Evolutionary conservation across 2,113 vertebrate species (phyloP), one percentile per base, ranked within the genome.

Genomic region (Sterna hirundo): DNA sequence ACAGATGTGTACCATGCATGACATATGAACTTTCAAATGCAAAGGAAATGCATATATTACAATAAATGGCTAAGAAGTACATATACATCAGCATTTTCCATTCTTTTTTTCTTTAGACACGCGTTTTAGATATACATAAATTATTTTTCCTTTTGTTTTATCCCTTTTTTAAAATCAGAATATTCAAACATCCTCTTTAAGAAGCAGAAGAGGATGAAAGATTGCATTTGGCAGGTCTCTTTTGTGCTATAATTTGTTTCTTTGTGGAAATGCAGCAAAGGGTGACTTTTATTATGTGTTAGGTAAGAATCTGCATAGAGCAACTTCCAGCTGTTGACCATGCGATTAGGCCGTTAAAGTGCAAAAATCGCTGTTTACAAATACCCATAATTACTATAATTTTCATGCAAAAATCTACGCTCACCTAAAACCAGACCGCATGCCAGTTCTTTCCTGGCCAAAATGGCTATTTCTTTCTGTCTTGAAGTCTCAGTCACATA

Each of bases 381-480:
- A 97, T 97, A 97, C 93, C 55, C 58, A 80, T 97, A 97, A 98
- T 97, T 97, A 91, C 79, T 95, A 57, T 95, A 96, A 97, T 96
- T 97, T 97, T 96, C 96, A 97, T 93, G 96, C 92, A 82, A 96
- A 90, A 97, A 94, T 83, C 94, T 89, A 71, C 32, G 17, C 71
- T 96, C 93, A 95, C 89, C 84, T 89, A 96, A 98, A 93, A 88
- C 75, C 83, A 88, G 86, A 90, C 93, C 46, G 12, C 96, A 95
- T 95, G 96, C 97, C 94, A 96, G 92, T 76, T 94, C 86, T 91
- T 93, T 77, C 52, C 88, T 70, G 88, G 95, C 84, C 96, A 94
- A 97, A 97, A 97, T 95, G 75, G 66, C 93, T 97, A 96, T 97
- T 94, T 97, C 90, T 89, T 94, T 95, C 97, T 97, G 93, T 96